Evolutionary conservation across 2,797 vertebrate species (phyloP).

Genomic region (Chaunax sp.): DNA sequence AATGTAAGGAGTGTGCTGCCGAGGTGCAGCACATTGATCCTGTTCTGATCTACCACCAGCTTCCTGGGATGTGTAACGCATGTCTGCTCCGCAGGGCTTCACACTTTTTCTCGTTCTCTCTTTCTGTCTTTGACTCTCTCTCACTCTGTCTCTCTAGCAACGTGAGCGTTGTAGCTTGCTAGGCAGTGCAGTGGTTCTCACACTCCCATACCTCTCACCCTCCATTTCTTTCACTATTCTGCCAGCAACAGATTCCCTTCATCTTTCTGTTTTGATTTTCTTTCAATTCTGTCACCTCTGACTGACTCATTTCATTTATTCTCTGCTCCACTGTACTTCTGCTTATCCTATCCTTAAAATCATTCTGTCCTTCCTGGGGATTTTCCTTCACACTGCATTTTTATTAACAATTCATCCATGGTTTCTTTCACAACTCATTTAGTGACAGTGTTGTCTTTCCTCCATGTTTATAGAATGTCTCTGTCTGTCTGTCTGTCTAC

Average conservation of each 20-base stretch:
- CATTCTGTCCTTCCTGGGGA: conserved; percentile 25
- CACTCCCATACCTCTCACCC: conserved; percentile 40
- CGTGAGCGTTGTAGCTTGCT: conserved; percentile 35
- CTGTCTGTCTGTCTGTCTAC: background rate
- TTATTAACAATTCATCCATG: conserved; percentile 21
- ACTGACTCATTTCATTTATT: conserved; percentile 53
- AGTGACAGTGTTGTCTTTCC: background rate
- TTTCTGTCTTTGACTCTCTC: conserved; percentile 33
- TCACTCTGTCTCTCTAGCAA: conserved; percentile 31
- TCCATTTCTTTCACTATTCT: conserved; percentile 54
- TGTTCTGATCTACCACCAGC: conserved; percentile 71
- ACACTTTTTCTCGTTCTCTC: conserved; percentile 45
- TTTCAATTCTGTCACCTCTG: conserved; percentile 42
- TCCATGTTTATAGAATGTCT: conserved; percentile 1
- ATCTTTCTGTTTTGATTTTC: conserved; percentile 53
- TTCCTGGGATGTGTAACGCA: conserved; percentile 71
- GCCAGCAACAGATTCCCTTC: conserved; percentile 43
- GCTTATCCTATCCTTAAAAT: conserved; percentile 35
- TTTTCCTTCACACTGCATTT: conserved; percentile 30
- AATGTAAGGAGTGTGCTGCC: conserved; percentile 62
- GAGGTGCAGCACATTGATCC: conserved; percentile 75
- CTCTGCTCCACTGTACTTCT: conserved; percentile 22
- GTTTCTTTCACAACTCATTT: conserved; percentile 15
- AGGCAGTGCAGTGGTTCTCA: conserved; percentile 50
- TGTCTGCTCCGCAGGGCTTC: conserved; percentile 64